These are phyloP conservation scores for Scaptomyza flava DNA, from an alignment of 2,888 invertebrate species.

Conservation along the genomic window DNA sequence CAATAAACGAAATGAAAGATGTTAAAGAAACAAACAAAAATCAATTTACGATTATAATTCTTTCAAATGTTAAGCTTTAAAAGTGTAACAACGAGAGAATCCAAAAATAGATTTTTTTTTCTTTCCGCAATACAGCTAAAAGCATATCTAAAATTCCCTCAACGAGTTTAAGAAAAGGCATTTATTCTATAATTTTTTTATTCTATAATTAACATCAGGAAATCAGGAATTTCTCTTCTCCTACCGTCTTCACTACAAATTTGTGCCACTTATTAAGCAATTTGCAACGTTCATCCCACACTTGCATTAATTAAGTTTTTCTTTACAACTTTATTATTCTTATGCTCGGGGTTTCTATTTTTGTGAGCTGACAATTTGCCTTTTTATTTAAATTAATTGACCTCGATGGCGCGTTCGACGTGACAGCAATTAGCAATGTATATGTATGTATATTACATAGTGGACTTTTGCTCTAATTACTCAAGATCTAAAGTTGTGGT, in stretches of 20 bases:
- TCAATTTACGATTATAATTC: no score
- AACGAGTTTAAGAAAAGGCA: neutral
- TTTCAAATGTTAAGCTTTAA: no score
- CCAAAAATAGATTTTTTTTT: no score
- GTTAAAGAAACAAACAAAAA: no score
- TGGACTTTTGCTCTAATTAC: conserved; percentile 62
- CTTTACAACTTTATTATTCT: neutral
- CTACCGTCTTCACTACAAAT: neutral
- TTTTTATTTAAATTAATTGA: conserved; percentile 80
- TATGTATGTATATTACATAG: neutral
- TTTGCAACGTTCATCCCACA: conserved; percentile 51
- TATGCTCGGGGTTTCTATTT: conserved; percentile 5
- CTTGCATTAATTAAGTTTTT: conserved; percentile 45
- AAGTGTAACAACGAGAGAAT: no score
- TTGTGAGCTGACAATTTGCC: conserved; percentile 56
- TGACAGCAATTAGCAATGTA: conserved; percentile 73
- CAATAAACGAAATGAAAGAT: neutral
- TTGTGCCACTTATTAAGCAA: conserved; percentile 28
- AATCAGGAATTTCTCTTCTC: neutral
- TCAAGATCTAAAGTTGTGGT: conserved; percentile 17
- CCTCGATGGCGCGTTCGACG: conserved; percentile 57
- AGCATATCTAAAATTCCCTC: no score
- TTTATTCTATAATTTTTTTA: neutral
- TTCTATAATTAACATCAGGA: neutral
- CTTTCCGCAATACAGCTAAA: no score